phyloP scores from a whole-genome alignment of 2,888 invertebrate genomes.

The Synergus gifuensis region DNA sequence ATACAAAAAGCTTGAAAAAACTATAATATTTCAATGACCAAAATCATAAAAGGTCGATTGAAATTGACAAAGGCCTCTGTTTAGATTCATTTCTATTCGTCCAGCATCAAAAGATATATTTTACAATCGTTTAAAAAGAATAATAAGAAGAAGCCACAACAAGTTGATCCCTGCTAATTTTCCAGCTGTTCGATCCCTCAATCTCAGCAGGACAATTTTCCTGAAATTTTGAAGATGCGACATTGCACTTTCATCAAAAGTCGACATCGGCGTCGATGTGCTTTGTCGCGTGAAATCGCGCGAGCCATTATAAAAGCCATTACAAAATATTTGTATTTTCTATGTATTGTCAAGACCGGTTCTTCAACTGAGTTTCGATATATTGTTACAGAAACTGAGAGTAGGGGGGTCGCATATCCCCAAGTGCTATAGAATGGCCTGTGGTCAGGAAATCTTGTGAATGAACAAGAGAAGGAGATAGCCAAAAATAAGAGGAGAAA shows the following conservation, averaged over 20 bases:
- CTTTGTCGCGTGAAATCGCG: conserved; percentile 67
- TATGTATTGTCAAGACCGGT: conserved; percentile 57
- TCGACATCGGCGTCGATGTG: conserved; percentile 48
- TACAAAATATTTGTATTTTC: conserved; percentile 71
- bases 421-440: conserved; percentile 59
- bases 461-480: conserved; percentile 51
- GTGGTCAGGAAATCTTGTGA: conserved; percentile 63
- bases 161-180: conserved; percentile 25
- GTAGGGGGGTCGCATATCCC: conserved; percentile 37
- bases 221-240: conserved; percentile 28
- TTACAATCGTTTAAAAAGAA: conserved; percentile 16
- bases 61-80: not conserved
- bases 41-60: not conserved
- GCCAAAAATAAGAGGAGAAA: not conserved
- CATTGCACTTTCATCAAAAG: conserved; percentile 44
- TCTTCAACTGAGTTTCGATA: conserved; percentile 39
- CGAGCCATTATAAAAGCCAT: conserved; percentile 58
- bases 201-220: conserved; percentile 29
- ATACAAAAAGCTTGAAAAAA: not conserved
- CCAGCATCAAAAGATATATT: not conserved
- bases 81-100: not conserved
- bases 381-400: conserved; percentile 50
- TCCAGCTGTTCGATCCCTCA: conserved; percentile 22
- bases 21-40: not conserved
- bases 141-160: conserved; percentile 11